These are phyloP conservation scores for Ectropis grisescens DNA, from an alignment of 1,140 invertebrate species.

Conservation along the genomic window DNA sequence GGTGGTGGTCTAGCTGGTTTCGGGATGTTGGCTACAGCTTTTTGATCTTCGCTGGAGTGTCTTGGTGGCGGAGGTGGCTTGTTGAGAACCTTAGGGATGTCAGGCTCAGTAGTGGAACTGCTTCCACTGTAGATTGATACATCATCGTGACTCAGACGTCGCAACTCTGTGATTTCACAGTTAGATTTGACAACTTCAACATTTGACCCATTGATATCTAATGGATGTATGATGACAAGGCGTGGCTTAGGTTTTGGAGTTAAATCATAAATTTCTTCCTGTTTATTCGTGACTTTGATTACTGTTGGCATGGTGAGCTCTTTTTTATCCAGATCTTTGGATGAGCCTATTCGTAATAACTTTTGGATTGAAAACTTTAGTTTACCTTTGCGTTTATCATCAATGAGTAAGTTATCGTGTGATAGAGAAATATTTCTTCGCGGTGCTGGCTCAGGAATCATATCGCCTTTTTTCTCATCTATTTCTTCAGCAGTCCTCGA, in stretches of 20 bases:
- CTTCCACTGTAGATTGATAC: slow-evolving; percentile 66
- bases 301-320: slow-evolving; percentile 52
- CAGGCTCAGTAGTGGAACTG: slow-evolving; percentile 58
- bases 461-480: slow-evolving; percentile 32
- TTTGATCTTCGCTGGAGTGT: slow-evolving; percentile 69
- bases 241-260: slow-evolving; percentile 75
- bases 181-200: slow-evolving; percentile 82
- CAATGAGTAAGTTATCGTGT: slow-evolving; percentile 76
- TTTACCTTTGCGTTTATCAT: slow-evolving; percentile 79
- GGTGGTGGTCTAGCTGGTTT: slow-evolving; percentile 80
- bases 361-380: slow-evolving; percentile 86
- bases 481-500: slow-evolving; percentile 33
- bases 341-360: slow-evolving; percentile 81
- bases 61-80: slow-evolving; percentile 69
- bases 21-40: slow-evolving; percentile 55
- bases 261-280: slow-evolving; percentile 72
- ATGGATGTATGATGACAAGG: slow-evolving; percentile 89
- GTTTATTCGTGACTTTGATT: slow-evolving; percentile 41
- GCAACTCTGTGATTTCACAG: slow-evolving; percentile 55
- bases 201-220: slow-evolving; percentile 84
- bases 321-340: slow-evolving; percentile 75
- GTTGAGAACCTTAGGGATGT: slow-evolving; percentile 40
- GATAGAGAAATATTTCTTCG: slow-evolving; percentile 78
- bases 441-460: slow-evolving; percentile 74
- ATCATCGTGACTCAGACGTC: slow-evolving; percentile 59